These are phyloP conservation scores for Pyrrhosoma nymphula DNA, from an alignment of 2,888 invertebrate species.

Conservation along the genomic window DNA sequence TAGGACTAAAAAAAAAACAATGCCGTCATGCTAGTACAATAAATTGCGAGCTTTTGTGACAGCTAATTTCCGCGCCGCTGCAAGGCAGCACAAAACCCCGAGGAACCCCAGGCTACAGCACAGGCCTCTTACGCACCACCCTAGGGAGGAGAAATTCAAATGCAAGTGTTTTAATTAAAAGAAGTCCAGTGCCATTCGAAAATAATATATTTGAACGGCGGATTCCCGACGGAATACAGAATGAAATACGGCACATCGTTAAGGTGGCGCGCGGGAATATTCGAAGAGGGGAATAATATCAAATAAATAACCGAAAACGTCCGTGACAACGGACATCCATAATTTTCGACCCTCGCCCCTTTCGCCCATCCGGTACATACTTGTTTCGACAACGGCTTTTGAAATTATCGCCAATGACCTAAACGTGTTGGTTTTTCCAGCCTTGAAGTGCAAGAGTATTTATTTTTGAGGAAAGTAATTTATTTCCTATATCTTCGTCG, in stretches of 20 bases:
- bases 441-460: neutral
- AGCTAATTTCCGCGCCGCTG: neutral
- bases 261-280: neutral
- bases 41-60: neutral
- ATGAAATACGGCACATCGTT: constrained; percentile 29
- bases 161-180: constrained; percentile 5
- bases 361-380: constrained; percentile 5
- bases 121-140: neutral
- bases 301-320: constrained; percentile 12
- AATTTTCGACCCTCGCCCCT: constrained; percentile 1
- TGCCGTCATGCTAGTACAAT: neutral
- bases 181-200: neutral
- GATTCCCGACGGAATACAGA: neutral
- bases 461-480: constrained; percentile 4
- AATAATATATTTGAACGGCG: neutral
- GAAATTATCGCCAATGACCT: constrained; percentile 49
- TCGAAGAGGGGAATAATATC: constrained; percentile 6
- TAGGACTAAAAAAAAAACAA: neutral
- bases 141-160: neutral
- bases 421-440: constrained; percentile 44
- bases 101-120: neutral
- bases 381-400: constrained; percentile 3
- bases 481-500: neutral
- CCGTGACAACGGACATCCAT: constrained; percentile 37
- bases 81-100: neutral